phyloP scores from a whole-genome alignment of 2,797 vertebrate genomes.

The Myioborus miniatus region DNA sequence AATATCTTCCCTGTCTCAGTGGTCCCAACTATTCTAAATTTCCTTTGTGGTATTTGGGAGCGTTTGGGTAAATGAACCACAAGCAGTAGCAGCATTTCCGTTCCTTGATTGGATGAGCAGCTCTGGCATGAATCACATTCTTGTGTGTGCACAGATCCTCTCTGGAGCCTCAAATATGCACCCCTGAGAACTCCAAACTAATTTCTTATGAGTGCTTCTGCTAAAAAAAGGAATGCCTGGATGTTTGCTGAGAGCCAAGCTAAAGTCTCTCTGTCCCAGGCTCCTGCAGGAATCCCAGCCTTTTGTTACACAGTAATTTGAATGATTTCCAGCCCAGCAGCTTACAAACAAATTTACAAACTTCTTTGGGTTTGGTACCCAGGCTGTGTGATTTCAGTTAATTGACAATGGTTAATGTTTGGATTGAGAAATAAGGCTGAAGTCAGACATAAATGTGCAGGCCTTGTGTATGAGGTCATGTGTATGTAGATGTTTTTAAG shows the following conservation, averaged over 20 bases:
- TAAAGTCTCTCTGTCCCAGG: not conserved
- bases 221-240: conserved; percentile 52
- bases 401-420: not conserved
- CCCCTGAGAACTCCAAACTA: conserved; percentile 26
- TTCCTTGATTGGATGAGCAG: conserved; percentile 58
- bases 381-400: not conserved
- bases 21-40: conserved; percentile 58
- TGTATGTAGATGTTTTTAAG: not conserved
- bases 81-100: conserved; percentile 57
- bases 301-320: not conserved
- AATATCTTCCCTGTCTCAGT: not conserved
- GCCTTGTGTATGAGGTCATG: not conserved
- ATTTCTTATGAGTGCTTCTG: conserved; percentile 32
- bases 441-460: not conserved
- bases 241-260: not conserved
- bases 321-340: not conserved
- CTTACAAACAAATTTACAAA: not conserved
- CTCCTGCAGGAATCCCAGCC: not conserved
- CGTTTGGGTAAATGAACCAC: conserved; percentile 51
- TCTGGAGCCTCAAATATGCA: conserved; percentile 37
- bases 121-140: conserved; percentile 50
- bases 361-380: not conserved
- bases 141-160: conserved; percentile 35
- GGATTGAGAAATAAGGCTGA: not conserved
- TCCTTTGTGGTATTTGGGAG: not conserved